Evolutionary conservation across 2,797 vertebrate species (phyloP).

Genomic region (Naso thynnoides): DNA sequence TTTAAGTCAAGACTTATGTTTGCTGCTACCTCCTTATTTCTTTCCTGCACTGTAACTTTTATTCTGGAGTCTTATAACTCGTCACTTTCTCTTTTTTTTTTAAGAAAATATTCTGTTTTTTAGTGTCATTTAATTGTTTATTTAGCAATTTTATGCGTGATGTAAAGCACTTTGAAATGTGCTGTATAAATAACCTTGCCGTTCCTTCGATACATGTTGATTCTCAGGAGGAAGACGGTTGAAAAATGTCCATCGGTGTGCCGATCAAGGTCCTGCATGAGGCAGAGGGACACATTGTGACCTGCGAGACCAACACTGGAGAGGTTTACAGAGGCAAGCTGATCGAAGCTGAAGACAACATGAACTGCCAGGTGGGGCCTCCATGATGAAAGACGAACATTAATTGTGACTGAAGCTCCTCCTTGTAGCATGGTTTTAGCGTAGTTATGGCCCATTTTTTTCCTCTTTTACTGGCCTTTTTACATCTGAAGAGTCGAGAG

Average conservation of each 20-base stretch:
- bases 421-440: not conserved
- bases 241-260: conserved; percentile 95
- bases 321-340: conserved; percentile 98
- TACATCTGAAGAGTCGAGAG: not conserved
- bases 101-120: too few relatives aligned
- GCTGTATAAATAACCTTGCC: too few relatives aligned
- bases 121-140: too few relatives aligned
- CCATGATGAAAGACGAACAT: not conserved
- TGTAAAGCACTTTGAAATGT: not conserved
- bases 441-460: not conserved
- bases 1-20: too few relatives aligned
- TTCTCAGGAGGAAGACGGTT: conserved; percentile 28
- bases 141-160: too few relatives aligned
- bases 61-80: too few relatives aligned
- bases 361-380: conserved; percentile 96
- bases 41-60: too few relatives aligned
- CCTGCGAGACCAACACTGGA: conserved; percentile 97
- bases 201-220: too few relatives aligned
- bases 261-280: conserved; percentile 98
- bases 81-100: too few relatives aligned
- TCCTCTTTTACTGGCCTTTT: too few relatives aligned
- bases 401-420: not conserved
- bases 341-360: conserved; percentile 98
- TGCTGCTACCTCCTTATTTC: too few relatives aligned
- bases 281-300: conserved; percentile 98